phyloP scores from a whole-genome alignment of 2,888 invertebrate species.

The Drosophila falleni region DNA sequence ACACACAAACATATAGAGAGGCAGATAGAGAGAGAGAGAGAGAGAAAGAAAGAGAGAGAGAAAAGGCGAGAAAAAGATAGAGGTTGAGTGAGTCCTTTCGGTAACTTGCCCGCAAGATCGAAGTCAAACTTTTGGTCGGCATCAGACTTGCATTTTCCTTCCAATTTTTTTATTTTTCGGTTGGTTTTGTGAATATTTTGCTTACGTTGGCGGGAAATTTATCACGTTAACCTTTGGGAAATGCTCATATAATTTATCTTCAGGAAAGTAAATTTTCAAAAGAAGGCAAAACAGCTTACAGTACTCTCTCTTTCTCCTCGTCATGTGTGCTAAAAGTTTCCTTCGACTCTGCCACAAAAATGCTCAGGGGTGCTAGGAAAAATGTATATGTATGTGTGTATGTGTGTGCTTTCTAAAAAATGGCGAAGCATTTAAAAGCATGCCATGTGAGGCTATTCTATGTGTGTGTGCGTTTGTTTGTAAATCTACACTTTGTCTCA shows the following conservation, averaged over 20 bases:
- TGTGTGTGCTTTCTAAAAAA: constrained; percentile 60
- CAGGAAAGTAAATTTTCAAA: constrained; percentile 76
- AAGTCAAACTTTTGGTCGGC: constrained; percentile 61
- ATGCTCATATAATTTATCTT: constrained; percentile 82
- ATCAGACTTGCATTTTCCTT: constrained; percentile 65
- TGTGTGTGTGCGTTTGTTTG: constrained; percentile 20
- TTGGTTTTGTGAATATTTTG: constrained; percentile 64
- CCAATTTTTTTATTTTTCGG: constrained; percentile 3
- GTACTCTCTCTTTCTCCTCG: constrained; percentile 19
- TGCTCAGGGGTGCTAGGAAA: constrained; percentile 64
- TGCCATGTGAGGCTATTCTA: constrained; percentile 22
- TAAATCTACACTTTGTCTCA: constrained; percentile 32
- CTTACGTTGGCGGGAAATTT: constrained; percentile 78
- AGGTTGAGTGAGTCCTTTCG: constrained; percentile 43
- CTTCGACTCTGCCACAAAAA: constrained; percentile 65
- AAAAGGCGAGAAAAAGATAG: not conserved
- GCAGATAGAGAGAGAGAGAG: constrained; percentile 25
- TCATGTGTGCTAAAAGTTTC: constrained; percentile 56
- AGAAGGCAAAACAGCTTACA: constrained; percentile 41
- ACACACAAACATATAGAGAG: constrained; percentile 51
- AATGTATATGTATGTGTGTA: constrained; percentile 12
- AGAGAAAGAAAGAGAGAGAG: constrained; percentile 2
- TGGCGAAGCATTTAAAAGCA: constrained; percentile 65
- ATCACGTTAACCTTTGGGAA: constrained; percentile 82
- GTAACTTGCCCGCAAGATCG: constrained; percentile 74